phyloP scores from a whole-genome alignment of 1,140 invertebrate species.

The Nasonia longicornis region DNA sequence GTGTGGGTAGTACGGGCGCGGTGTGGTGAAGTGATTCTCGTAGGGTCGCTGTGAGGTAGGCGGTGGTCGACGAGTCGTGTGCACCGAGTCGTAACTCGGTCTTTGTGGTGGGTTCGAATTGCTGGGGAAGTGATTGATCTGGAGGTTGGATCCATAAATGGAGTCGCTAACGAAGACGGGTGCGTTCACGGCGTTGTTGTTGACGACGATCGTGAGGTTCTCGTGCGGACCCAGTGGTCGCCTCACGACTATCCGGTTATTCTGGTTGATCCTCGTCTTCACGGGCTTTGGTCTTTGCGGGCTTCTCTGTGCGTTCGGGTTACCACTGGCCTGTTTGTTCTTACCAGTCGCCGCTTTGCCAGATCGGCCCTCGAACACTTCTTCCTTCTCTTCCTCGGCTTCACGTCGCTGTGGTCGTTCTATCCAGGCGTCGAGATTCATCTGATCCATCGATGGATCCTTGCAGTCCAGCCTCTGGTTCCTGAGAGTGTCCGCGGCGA shows the following conservation, averaged over 20 bases:
- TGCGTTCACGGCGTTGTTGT: conserved; percentile 63
- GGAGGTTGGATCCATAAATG: conserved; percentile 54
- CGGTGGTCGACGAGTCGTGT: conserved; percentile 17
- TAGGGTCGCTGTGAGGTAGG: conserved; percentile 43
- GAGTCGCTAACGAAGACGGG: conserved; percentile 62
- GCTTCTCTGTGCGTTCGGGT: conserved; percentile 28
- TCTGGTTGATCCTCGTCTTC: conserved; percentile 59
- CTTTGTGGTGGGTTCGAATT: conserved; percentile 7
- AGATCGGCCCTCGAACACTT: conserved; percentile 32
- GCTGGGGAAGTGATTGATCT: conserved; percentile 44
- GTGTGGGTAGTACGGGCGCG: conserved; percentile 54
- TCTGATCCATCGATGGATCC: conserved; percentile 77
- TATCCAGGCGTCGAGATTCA: conserved; percentile 75
- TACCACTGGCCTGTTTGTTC: background rate
- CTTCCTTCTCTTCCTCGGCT: conserved; percentile 24
- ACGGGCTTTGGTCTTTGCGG: conserved; percentile 50
- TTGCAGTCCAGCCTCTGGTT: conserved; percentile 78
- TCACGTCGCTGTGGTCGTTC: conserved; percentile 53
- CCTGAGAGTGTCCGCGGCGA: conserved; percentile 73
- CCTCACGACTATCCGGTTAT: conserved; percentile 59
- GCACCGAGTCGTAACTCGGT: background rate
- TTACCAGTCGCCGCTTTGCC: conserved; percentile 17
- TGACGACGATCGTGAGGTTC: conserved; percentile 61
- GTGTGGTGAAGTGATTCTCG: conserved; percentile 7
- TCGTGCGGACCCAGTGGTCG: conserved; percentile 57